These are phyloP conservation scores for Troilus luridus DNA, from an alignment of 2,888 invertebrate genomes.

Conservation along the genomic window DNA sequence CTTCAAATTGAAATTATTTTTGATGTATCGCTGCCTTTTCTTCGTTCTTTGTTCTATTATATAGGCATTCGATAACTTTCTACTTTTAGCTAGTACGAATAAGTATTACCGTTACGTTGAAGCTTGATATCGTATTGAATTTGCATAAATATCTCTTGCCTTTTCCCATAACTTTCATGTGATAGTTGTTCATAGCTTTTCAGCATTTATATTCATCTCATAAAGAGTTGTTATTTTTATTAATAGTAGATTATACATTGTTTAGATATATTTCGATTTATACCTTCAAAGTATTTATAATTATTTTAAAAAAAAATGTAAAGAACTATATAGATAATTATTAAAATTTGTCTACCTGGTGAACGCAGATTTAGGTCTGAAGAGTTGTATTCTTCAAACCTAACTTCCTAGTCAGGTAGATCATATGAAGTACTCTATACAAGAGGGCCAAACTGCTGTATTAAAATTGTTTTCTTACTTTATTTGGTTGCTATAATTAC, in stretches of 20 bases:
- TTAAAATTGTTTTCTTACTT: too few species aligned
- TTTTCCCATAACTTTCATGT: conserved; percentile 62
- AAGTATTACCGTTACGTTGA: conserved; percentile 12
- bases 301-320: conserved; percentile 10
- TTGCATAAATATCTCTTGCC: conserved; percentile 56
- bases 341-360: conserved; percentile 52
- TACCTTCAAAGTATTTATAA: conserved; percentile 58
- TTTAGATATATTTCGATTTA: conserved; percentile 58
- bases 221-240: conserved; percentile 63
- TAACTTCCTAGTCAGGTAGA: conserved; percentile 42
- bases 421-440: not conserved
- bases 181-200: conserved; percentile 63
- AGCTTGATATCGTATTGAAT: conserved; percentile 56
- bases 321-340: conserved; percentile 48
- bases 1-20: conserved; percentile 44
- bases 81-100: not conserved
- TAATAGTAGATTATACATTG: conserved; percentile 61
- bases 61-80: not conserved
- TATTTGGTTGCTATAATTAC: too few species aligned
- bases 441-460: too few species aligned
- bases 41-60: conserved; percentile 26
- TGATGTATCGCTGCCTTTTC: not conserved
- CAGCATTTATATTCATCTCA: conserved; percentile 62
- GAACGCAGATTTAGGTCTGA: conserved; percentile 42
- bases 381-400: not conserved